Evolutionary conservation across 2,888 invertebrate species (phyloP), one percentile per base, ranked within the genome.

Genomic region (Cybosia mesomella): DNA sequence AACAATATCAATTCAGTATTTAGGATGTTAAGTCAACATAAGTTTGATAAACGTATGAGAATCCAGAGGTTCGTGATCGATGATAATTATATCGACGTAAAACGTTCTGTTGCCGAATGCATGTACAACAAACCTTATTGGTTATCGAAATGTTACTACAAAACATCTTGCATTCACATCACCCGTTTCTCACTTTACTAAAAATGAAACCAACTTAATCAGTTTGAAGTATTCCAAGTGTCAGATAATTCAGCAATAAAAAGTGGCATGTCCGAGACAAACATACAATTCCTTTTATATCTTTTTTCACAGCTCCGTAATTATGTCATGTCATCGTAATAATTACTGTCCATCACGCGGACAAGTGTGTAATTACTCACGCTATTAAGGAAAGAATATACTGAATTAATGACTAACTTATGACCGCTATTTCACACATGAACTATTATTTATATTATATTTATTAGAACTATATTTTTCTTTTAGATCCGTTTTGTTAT

Each of bases 301-400:
- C 70, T 72, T 75, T 73, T 70, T 76, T 72, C 75, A 72, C 72
- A 60, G 66, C 70, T 70, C 43, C 61, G 64, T 72, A 76, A 82
- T 81, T 79, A 80, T 80, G 70, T 68, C 81, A 77, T 82, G 76
- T 75, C 80, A 74, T 75, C 70, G 64, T 58, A 63, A 76, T 83
- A 81, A 82, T 84, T 77, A 77, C 75, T 64, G 74, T 64, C 67
- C 74, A 61, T 75, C 72, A 60, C 54, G 60, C 62, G 66, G 62
- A 71, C 76, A 64, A 66, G 71, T 79, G 64, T 59, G 71, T 66
- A 81, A 76, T 74, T 53, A 24, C 32, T 71, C 71, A 70, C 60
- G 49, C 34, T 62, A 60, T 53, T 58, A n/a, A 58, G 36, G 49
- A 22, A 36, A 24, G 13, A 63, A 21, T 22, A 24, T 60, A 28